Evolutionary conservation across 2,888 invertebrate species (phyloP).

Genomic region (Lottia gigantea): DNA sequence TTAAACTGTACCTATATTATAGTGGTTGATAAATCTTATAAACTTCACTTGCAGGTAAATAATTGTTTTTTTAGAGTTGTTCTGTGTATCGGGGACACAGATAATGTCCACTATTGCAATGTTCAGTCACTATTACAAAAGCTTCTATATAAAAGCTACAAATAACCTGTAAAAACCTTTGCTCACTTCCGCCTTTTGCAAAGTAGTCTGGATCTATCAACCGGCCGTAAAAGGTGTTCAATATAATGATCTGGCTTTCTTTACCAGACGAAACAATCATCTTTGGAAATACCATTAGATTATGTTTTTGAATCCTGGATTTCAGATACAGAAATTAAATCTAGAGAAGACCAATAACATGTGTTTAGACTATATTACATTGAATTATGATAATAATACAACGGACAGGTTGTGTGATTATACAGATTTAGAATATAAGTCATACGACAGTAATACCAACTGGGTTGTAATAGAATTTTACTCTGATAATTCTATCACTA

Average conservation of each 20-base stretch:
- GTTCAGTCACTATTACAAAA: no score
- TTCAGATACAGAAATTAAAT: slow-evolving; percentile 27
- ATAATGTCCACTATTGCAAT: no score
- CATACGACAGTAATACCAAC: neutral
- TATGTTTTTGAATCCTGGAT: neutral
- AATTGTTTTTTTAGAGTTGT: no score
- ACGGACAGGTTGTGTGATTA: slow-evolving; percentile 20
- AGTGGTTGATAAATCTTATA: neutral
- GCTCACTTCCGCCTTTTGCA: no score
- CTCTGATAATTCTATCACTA: slow-evolving; percentile 26
- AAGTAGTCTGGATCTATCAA: no score
- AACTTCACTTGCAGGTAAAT: neutral
- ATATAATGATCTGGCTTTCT: no score
- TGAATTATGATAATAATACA: slow-evolving; percentile 15
- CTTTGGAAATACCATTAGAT: no score
- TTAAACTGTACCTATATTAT: neutral
- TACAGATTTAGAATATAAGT: neutral
- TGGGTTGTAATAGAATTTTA: neutral
- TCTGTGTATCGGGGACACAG: no score
- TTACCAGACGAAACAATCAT: no score
- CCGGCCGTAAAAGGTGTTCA: no score
- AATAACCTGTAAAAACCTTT: no score
- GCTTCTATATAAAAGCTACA: no score
- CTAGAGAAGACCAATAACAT: slow-evolving; percentile 18
- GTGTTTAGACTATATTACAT: slow-evolving; percentile 26